Conservation (phyloP, 2,797 vertebrate genomes). For the Agapornis canus region DNA sequence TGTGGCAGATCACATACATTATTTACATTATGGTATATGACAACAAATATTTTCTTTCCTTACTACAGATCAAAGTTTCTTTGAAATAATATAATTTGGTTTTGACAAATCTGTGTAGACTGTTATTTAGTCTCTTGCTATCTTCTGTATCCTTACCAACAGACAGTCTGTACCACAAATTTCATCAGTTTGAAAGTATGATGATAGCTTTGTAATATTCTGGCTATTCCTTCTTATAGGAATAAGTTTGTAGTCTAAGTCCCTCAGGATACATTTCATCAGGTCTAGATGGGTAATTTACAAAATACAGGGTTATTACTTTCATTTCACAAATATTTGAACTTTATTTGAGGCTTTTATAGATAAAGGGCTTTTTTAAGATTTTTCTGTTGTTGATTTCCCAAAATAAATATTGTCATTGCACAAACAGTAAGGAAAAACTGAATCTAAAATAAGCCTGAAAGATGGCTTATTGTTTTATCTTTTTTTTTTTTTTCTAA, state of each 20-base stretch:
- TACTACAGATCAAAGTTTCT: not conserved
- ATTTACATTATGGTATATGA: not conserved
- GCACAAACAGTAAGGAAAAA: not conserved
- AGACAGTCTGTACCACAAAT: not conserved
- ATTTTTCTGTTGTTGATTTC: not conserved
- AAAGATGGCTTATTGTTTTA: not conserved
- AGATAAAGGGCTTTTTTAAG: not conserved
- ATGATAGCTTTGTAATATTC: not conserved
- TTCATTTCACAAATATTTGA: not conserved
- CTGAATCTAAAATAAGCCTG: not conserved
- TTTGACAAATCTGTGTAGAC: not conserved
- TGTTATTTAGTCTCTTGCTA: not conserved
- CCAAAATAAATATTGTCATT: not conserved
- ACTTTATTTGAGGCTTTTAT: not conserved
- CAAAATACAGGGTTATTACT: not conserved
- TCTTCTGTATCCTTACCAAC: not conserved
- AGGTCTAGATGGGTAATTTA: not conserved
- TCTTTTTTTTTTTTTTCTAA: not conserved
- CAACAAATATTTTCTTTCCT: not conserved
- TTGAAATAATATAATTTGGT: not conserved
- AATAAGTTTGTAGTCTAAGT: not conserved
- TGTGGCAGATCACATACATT: not conserved
- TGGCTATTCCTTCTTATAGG: not conserved
- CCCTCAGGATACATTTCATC: not conserved
- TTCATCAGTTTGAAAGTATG: not conserved